phyloP scores from a whole-genome alignment of 2,888 invertebrate species.

The Zele albiditarsus region DNA sequence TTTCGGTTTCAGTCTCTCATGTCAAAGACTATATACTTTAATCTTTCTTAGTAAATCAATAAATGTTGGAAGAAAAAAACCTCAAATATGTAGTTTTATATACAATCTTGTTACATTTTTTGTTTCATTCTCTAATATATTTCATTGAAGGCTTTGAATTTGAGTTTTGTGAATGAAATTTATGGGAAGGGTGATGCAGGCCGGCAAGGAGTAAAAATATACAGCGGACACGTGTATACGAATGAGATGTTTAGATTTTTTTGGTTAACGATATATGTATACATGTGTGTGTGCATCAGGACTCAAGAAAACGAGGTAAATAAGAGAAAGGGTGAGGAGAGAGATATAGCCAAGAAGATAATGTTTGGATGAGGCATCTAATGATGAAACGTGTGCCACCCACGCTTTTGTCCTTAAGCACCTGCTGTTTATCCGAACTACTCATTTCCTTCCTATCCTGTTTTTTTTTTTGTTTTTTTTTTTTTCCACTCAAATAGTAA shows the following conservation, averaged over 20 bases:
- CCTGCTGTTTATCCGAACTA: constrained; percentile 42
- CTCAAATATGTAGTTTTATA: background rate
- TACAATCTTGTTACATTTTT: constrained; percentile 9
- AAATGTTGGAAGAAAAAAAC: constrained; percentile 1
- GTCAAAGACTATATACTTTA: constrained; percentile 10
- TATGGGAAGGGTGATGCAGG: constrained; percentile 25
- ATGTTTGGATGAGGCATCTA: background rate
- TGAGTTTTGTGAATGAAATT: constrained; percentile 41
- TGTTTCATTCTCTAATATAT: background rate
- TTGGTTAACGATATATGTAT: background rate
- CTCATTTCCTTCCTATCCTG: constrained; percentile 48
- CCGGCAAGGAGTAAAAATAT: constrained; percentile 29
- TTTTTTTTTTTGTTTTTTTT: constrained; percentile 30
- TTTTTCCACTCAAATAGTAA: constrained; percentile 5
- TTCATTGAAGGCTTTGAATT: constrained; percentile 34
- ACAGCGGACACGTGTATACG: constrained; percentile 61
- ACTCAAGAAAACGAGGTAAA: background rate
- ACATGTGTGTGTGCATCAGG: background rate
- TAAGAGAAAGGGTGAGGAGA: background rate
- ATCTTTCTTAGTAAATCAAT: constrained; percentile 19
- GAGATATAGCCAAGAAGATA: constrained; percentile 16
- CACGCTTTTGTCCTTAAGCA: constrained; percentile 43
- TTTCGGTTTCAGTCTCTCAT: constrained; percentile 1
- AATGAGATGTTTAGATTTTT: constrained; percentile 59
- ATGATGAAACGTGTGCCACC: constrained; percentile 45